Evolutionary conservation across 92 coral and sea anemone species (phyloP), one percentile per base, ranked within the genome.

Genomic region (Porites lobata): DNA sequence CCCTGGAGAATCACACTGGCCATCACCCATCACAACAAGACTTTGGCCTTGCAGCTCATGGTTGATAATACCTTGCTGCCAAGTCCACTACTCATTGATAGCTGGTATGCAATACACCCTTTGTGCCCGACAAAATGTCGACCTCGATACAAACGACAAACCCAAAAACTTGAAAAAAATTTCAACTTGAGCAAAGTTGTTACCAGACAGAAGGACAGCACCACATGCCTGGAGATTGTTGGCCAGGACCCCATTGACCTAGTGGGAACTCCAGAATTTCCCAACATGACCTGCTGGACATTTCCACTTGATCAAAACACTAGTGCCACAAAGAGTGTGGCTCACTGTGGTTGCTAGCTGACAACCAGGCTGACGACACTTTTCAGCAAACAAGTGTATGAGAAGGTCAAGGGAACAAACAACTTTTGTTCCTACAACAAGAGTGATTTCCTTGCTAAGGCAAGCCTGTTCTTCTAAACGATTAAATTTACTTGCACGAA

Each of bases 1-100:
- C 3, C 92, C 92, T 21, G 89, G 92, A 8, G 92, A 91, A 75
- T 91, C 94, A 68, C 89, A 92, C 82, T 92, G 95, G 22, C 95
- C 95, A 89, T 92, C 95, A 67, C 93, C 95, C 77, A 64, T 69
- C 9, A 89, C 79, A 22, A 86, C 85, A 21, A 92, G 53, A 52
- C 86, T 87, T 26, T 81, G 64, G 14, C 77, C 85, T 50, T 57
- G 50, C 67, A 85, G 43, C 50, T 89, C 95, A 20, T 63, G 67
- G n/a, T 88, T 9, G 3, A 92, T 72, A 32, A 67, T 19, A 3
- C 69, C 80, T 32, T 83, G 77, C 86, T 53, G 61, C 95, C 90
- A 89, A 7, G 51, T 62, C 94, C 95, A 92, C 91, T 93, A 92
- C 61, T 92, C 95, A n/a, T 69, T 71, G 0, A 88, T 75, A 50